Percentiles rank a stretch among this genome's conserved stretches.
These are phyloP conservation scores for Tragelaphus eurycerus DNA, from an alignment of 2,797 vertebrate species.

Conservation along the genomic window DNA sequence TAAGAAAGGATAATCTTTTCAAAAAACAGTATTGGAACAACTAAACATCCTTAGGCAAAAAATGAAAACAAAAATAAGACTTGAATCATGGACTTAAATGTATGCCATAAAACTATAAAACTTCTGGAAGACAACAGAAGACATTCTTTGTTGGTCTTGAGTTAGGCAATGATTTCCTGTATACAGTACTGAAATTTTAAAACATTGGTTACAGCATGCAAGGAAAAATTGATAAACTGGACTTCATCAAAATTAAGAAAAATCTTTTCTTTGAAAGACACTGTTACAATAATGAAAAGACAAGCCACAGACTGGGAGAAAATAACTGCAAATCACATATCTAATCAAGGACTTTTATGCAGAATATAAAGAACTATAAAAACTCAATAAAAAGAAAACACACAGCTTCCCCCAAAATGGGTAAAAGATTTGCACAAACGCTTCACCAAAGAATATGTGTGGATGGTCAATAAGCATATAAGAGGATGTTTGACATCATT, in stretches of 20 bases:
- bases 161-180: conserved; percentile 20
- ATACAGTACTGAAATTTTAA: neutral
- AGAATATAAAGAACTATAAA: neutral
- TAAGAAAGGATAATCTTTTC: neutral
- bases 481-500: neutral
- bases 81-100: neutral
- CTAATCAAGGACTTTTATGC: neutral
- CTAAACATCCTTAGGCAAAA: neutral
- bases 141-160: neutral
- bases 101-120: neutral
- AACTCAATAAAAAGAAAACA: neutral
- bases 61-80: neutral
- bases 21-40: neutral
- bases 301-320: neutral
- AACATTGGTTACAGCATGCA: neutral
- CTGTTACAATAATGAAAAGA: neutral
- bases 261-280: neutral
- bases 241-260: neutral
- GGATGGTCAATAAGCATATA: neutral
- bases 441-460: neutral
- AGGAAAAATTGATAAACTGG: neutral
- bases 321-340: neutral
- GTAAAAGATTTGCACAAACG: neutral
- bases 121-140: neutral
- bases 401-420: neutral